These are phyloP conservation scores for Phyllopteryx taeniolatus DNA, from an alignment of 2,113 vertebrate genomes.

Conservation along the genomic window DNA sequence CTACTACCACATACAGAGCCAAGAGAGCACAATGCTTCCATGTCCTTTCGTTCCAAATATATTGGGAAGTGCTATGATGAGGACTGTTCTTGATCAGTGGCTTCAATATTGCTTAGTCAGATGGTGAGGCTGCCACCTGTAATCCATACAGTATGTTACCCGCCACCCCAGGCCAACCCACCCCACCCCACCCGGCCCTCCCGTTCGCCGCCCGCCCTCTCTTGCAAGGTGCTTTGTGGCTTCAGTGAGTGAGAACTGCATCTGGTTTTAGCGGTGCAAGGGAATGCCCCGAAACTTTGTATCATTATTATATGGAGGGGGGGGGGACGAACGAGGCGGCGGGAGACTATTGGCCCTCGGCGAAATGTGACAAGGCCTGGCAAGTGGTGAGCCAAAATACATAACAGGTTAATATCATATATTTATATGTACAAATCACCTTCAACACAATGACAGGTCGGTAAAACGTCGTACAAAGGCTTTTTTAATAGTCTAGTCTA, in stretches of 20 bases:
- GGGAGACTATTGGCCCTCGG: slow-evolving; percentile 40
- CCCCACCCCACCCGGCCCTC: slow-evolving; percentile 52
- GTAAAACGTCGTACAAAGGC: slow-evolving; percentile 72
- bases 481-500: slow-evolving; percentile 55
- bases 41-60: slow-evolving; percentile 70
- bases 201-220: slow-evolving; percentile 31
- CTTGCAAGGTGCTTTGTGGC: slow-evolving; percentile 71
- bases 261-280: slow-evolving; percentile 63
- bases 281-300: slow-evolving; percentile 44
- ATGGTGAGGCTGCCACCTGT: slow-evolving; percentile 68
- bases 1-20: slow-evolving; percentile 75
- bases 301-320: slow-evolving; percentile 39
- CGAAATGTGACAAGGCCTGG: slow-evolving; percentile 55
- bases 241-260: slow-evolving; percentile 74
- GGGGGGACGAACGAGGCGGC: slow-evolving; percentile 25
- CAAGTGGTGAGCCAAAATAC: slow-evolving; percentile 65
- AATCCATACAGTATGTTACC: slow-evolving; percentile 5
- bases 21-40: slow-evolving; percentile 66
- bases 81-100: slow-evolving; percentile 75
- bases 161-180: slow-evolving; percentile 42
- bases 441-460: slow-evolving; percentile 67
- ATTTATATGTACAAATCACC: slow-evolving; percentile 75
- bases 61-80: slow-evolving; percentile 77
- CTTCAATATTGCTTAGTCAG: slow-evolving; percentile 76
- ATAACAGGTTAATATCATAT: slow-evolving; percentile 69